Percentiles rank a stretch among this genome's conserved stretches.
Evolutionary conservation across 2,888 invertebrate species (phyloP).

Genomic region (Lampropteryx suffumata): DNA sequence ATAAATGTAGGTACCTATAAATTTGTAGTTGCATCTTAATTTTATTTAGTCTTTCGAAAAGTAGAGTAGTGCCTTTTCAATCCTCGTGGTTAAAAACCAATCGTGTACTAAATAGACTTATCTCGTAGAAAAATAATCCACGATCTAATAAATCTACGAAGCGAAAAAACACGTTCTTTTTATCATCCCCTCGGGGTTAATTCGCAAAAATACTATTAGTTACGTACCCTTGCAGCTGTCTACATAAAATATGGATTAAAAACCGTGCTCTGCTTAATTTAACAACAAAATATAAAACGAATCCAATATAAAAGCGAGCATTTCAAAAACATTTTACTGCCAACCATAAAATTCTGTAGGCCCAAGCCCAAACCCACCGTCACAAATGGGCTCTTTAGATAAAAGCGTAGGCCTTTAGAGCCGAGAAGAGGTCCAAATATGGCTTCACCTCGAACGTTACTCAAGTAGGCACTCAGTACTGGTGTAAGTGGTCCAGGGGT

Average conservation of each 20-base stretch:
- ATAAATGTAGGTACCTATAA: no score
- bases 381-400: conserved; percentile 34
- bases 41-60: no score
- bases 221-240: background rate
- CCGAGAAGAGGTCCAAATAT: conserved; percentile 33
- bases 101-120: no score
- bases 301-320: conserved; percentile 13
- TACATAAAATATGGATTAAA: background rate
- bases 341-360: conserved; percentile 22
- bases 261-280: background rate
- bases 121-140: no score
- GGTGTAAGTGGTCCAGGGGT: conserved; percentile 30
- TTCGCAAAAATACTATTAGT: no score
- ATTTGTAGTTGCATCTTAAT: no score
- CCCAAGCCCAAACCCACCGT: conserved; percentile 26
- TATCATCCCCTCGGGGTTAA: no score
- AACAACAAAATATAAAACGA: conserved; percentile 2
- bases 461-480: conserved; percentile 31
- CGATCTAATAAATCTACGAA: no score
- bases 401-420: conserved; percentile 30
- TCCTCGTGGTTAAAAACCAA: no score
- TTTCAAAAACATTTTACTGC: conserved; percentile 23
- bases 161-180: no score
- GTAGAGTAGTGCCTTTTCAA: no score
- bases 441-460: conserved; percentile 16